Conservation (phyloP, 2,797 vertebrate genomes). For the Paedocypris micromegethes region DNA sequence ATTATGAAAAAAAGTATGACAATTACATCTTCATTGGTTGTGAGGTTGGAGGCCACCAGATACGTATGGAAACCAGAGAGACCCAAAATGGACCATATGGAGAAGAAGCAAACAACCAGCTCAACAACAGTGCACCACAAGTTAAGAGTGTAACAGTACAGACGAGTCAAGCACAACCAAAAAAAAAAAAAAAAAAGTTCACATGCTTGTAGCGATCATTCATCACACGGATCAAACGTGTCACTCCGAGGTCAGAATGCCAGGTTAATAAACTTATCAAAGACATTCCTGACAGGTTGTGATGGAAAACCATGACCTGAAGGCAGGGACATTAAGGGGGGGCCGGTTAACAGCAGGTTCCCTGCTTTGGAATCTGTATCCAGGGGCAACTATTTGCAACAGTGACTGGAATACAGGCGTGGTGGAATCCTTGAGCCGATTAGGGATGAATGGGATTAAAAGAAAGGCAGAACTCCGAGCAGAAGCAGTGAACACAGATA, state of each 20-base stretch:
- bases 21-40: constrained; percentile 95
- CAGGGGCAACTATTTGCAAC: constrained; percentile 28
- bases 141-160: constrained; percentile 71
- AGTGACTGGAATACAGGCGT: constrained; percentile 11
- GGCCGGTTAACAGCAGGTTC: constrained; percentile 40
- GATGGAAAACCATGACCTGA: constrained; percentile 34
- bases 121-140: constrained; percentile 77
- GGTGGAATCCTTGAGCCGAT: constrained; percentile 52
- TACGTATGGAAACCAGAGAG: constrained; percentile 99
- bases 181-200: not conserved
- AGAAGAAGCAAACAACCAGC: constrained; percentile 94
- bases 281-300: not conserved
- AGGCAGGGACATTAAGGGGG: constrained; percentile 39
- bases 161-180: not conserved
- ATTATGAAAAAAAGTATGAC: constrained; percentile 1
- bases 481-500: constrained; percentile 9
- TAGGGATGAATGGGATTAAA: constrained; percentile 49
- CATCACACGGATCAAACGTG: not conserved
- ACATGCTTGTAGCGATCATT: not conserved
- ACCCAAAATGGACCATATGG: constrained; percentile 95
- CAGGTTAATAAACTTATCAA: not conserved
- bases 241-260: not conserved
- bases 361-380: constrained; percentile 42
- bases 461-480: constrained; percentile 27
- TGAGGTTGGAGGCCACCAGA: constrained; percentile 92